phyloP scores from a whole-genome alignment of 1,140 invertebrate species.

The Aporrectodea caliginosa region DNA sequence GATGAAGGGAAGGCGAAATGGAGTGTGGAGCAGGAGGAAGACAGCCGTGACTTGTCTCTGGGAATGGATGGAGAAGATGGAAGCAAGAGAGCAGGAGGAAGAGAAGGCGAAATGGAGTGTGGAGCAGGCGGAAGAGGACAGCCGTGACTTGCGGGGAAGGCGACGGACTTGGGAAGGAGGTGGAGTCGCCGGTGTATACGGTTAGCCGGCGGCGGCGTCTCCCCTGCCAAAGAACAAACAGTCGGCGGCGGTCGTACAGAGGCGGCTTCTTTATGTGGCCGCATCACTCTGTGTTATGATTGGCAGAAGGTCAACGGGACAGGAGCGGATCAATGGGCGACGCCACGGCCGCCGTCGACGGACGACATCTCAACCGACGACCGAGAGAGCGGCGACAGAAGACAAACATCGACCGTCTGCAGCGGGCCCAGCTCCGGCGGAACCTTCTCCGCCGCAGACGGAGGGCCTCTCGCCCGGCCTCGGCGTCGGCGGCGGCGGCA shows the following conservation, averaged over 20 bases:
- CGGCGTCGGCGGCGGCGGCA: too few species aligned
- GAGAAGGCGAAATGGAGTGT: background rate
- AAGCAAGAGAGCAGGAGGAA: background rate
- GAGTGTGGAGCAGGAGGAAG: constrained; percentile 6
- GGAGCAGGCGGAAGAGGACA: background rate
- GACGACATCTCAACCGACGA: too few species aligned
- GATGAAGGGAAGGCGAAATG: background rate
- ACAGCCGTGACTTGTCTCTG: background rate
- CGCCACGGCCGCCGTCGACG: too few species aligned
- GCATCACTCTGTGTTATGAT: background rate
- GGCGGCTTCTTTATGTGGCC: background rate
- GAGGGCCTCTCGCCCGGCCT: too few species aligned
- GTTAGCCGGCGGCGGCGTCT: background rate
- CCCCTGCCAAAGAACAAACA: background rate
- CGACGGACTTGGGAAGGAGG: background rate
- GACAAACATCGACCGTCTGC: too few species aligned
- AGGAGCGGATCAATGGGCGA: too few species aligned
- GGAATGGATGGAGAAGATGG: background rate
- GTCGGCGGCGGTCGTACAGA: background rate
- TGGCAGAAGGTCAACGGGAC: background rate
- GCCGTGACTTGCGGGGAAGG: background rate
- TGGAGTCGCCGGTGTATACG: background rate
- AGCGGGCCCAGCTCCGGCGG: too few species aligned
- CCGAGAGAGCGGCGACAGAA: too few species aligned
- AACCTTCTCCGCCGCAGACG: too few species aligned